These are phyloP conservation scores for Procambarus clarkii DNA, from an alignment of 1,140 invertebrate species.

Conservation along the genomic window DNA sequence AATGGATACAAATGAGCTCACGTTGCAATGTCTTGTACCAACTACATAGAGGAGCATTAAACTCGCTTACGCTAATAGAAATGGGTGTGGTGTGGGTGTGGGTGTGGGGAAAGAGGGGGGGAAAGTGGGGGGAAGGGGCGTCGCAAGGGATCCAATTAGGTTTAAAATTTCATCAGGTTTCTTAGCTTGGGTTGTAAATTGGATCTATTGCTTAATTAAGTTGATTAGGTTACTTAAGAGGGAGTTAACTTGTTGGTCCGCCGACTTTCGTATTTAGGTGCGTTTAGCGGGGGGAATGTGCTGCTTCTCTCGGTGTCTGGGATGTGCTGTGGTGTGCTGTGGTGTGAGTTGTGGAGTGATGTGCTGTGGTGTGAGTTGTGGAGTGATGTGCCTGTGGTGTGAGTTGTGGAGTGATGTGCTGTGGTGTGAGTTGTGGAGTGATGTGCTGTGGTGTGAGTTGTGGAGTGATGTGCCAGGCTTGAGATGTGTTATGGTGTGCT, in stretches of 20 bases:
- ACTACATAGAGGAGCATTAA: too few species aligned
- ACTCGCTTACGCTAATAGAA: too few species aligned
- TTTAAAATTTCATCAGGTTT: constrained; percentile 7
- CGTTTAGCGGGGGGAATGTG: too few species aligned
- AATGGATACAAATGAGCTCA: too few species aligned
- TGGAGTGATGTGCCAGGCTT: background rate
- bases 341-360: background rate
- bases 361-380: background rate
- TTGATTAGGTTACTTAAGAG: constrained; percentile 20
- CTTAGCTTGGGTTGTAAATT: constrained; percentile 12
- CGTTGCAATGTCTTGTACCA: too few species aligned
- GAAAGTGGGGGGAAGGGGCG: background rate
- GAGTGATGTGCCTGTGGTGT: background rate
- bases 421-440: background rate
- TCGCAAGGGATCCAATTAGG: background rate
- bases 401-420: too few species aligned
- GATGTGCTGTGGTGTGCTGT: too few species aligned
- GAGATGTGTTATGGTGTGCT: background rate
- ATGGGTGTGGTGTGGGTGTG: too few species aligned
- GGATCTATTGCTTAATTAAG: constrained; percentile 14
- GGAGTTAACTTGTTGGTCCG: background rate
- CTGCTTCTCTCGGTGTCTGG: too few species aligned
- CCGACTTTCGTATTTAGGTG: background rate
- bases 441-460: background rate
- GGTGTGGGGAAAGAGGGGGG: too few species aligned